Evolutionary conservation across 2,888 invertebrate genomes (phyloP).

Genomic region (Apotomis turbidana): DNA sequence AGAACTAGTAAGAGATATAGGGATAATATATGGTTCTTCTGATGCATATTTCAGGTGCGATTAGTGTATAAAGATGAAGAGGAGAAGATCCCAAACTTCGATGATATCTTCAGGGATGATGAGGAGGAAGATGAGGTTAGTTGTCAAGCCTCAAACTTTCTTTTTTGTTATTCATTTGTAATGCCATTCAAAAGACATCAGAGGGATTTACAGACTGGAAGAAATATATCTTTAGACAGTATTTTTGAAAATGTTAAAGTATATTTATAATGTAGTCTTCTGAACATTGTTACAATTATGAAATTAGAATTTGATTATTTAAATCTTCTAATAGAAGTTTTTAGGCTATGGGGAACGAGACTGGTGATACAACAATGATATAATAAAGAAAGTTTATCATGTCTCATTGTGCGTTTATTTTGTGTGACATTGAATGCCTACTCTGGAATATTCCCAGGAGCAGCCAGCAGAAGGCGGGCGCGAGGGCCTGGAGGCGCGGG

Average conservation of each 20-base stretch:
- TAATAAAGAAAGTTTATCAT: too few relatives aligned
- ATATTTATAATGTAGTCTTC: too few relatives aligned
- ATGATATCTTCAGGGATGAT: conserved; percentile 92
- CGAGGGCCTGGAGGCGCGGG: conserved; percentile 79
- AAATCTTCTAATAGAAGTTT: too few relatives aligned
- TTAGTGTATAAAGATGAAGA: conserved; percentile 86
- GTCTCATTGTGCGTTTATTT: neutral
- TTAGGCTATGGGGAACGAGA: too few relatives aligned
- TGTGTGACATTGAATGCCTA: neutral
- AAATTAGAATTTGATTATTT: too few relatives aligned
- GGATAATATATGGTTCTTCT: neutral
- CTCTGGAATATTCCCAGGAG: conserved; percentile 57
- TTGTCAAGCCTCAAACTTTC: conserved; percentile 35
- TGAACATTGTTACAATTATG: too few relatives aligned
- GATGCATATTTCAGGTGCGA: conserved; percentile 65
- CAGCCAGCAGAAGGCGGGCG: conserved; percentile 71
- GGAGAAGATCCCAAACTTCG: conserved; percentile 93
- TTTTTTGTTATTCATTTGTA: neutral
- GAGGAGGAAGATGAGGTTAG: conserved; percentile 72
- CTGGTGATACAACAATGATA: too few relatives aligned
- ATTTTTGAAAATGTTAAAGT: too few relatives aligned
- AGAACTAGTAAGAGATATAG: too few relatives aligned
- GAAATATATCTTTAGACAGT: too few relatives aligned
- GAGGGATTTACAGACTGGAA: too few relatives aligned
- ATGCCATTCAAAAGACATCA: too few relatives aligned